Base-by-base conservation (phyloP, 2,888 invertebrate species). In the Epiblema foenella region DNA sequence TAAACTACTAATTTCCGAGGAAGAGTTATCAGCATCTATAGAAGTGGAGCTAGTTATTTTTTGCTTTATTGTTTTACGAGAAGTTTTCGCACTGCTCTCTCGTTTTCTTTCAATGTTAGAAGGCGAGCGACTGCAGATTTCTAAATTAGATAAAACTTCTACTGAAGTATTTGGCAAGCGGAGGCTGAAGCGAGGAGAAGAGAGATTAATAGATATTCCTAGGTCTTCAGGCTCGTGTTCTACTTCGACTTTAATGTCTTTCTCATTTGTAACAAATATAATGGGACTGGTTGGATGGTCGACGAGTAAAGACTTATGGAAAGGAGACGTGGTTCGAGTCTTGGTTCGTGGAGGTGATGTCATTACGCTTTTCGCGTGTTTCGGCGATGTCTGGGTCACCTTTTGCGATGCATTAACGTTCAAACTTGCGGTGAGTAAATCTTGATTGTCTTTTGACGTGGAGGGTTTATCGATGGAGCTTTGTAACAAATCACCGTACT, bases 301-400 rank as follows among this genome's bases (percentile, higher is more conserved):
- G 2, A 89, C 81, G 2, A 83, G 85, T 1, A 83, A 65, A 1
- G 85, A 78, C 15, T 84, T 64, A 1, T 75, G 72, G 65, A 93
- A 85, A 17, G 93, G 91, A 2, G 94, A 93, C 15, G 93, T 93
- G 0, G 92, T 87, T 73, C 93, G 86, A 1, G 90, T 90, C 77
- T 91, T 92, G 15, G 89, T 89, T 76, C 75, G 85, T 24, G 85
- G 88, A 7, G 94, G 93, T 17, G 93, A 94, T 1, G 93, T 94
- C 93, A 92, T 93, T 0, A 90, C 85, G 77, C 86, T 83, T 78
- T 90, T 92, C 0, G 89, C 89, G 52, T 84, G 90, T 42, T 89
- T 87, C 3, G 93, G 93, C 8, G 93, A 93, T 0, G 94, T 94
- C 77, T 94, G 94, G 3, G 93, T 94, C 66, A 89, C 87, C 78